These are phyloP conservation scores for Alloscopus bannaensis DNA, from an alignment of 2,888 invertebrate species.

Conservation along the genomic window DNA sequence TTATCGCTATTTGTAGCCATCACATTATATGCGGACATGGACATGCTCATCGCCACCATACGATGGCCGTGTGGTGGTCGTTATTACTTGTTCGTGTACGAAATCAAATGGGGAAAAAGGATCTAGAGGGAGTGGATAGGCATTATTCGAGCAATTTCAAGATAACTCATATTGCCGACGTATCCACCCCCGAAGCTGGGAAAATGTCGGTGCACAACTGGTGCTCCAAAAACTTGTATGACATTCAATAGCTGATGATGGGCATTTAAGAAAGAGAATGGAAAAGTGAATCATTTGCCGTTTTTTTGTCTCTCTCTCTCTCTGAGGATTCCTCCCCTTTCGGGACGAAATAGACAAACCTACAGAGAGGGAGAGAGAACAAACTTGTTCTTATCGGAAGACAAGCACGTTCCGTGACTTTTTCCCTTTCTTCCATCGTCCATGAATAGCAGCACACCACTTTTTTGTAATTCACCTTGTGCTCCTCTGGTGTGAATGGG, in stretches of 20 bases:
- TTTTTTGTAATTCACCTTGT: slow-evolving; percentile 14
- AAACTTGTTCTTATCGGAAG: slow-evolving; percentile 35
- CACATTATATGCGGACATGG: slow-evolving; percentile 11
- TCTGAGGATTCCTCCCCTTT: slow-evolving; percentile 3
- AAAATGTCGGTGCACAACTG: no score
- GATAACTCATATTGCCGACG: slow-evolving; percentile 46
- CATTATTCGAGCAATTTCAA: slow-evolving; percentile 46
- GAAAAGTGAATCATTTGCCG: slow-evolving; percentile 36
- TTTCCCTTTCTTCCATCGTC: slow-evolving; percentile 28
- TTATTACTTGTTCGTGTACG: slow-evolving; percentile 2
- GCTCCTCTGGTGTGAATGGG: slow-evolving; percentile 20
- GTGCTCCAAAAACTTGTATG: slow-evolving; percentile 16
- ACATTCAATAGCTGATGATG: slow-evolving; percentile 46
- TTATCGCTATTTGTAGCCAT: slow-evolving; percentile 40
- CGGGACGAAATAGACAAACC: slow-evolving; percentile 31
- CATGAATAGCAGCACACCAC: slow-evolving; percentile 16
- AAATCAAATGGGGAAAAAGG: slow-evolving; percentile 17
- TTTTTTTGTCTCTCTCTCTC: not conserved
- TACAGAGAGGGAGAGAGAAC: slow-evolving; percentile 16
- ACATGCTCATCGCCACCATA: slow-evolving; percentile 15
- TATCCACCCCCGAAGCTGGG: not conserved
- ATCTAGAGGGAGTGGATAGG: slow-evolving; percentile 6
- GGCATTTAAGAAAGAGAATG: slow-evolving; percentile 32
- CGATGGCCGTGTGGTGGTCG: slow-evolving; percentile 4
- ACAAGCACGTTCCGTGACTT: slow-evolving; percentile 42